Conservation (phyloP, 64 coral and sea anemone species). For the Hydrozoanthus tunicans region DNA sequence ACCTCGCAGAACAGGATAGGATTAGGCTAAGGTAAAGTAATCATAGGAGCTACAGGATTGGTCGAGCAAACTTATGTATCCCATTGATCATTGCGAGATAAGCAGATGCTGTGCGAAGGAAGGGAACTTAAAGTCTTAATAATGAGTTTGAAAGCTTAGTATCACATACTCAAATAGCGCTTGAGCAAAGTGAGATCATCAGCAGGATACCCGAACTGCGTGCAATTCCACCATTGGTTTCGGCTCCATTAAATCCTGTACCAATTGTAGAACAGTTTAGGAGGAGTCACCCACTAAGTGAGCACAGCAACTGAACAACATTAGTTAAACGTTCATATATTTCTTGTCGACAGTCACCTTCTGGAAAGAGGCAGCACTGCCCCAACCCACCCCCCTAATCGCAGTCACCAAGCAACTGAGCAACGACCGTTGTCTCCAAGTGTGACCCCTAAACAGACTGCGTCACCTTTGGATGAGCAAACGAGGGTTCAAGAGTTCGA, state of each 20-base stretch:
- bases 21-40: slow-evolving; percentile 68
- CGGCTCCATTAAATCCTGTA: no score
- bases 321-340: background rate
- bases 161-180: no score
- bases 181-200: no score
- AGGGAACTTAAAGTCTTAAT: no score
- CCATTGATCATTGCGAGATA: background rate
- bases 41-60: background rate
- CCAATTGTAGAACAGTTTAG: no score
- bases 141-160: no score
- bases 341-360: slow-evolving; percentile 14
- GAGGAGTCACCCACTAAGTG: no score
- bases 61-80: no score
- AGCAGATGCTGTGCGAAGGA: background rate
- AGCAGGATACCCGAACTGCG: no score
- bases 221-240: no score
- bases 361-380: slow-evolving; percentile 47
- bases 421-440: slow-evolving; percentile 6
- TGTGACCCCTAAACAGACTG: slow-evolving; percentile 7
- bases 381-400: slow-evolving; percentile 14
- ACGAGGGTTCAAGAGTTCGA: slow-evolving; percentile 87
- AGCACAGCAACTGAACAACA: background rate
- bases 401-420: slow-evolving; percentile 27
- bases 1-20: slow-evolving; percentile 83
- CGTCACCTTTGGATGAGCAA: slow-evolving; percentile 77